Evolutionary conservation across 1,140 invertebrate genomes (phyloP).

Genomic region (Diorhabda sublineata): DNA sequence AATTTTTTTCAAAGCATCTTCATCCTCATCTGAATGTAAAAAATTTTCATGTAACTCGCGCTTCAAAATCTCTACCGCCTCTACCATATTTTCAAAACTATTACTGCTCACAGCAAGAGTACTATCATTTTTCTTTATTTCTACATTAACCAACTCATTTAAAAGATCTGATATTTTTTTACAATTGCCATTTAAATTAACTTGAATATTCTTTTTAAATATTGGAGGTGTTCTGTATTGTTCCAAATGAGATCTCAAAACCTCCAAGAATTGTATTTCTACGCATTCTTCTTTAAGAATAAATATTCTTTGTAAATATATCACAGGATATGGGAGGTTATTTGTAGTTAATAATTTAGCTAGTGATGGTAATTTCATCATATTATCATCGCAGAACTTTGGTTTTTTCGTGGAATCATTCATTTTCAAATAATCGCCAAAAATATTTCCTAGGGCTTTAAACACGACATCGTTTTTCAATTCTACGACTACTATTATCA

Average conservation of each 20-base stretch:
- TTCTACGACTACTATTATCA: conserved; percentile 22
- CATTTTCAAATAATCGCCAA: conserved; percentile 10
- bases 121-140: conserved; percentile 4
- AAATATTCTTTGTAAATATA: conserved; percentile 30
- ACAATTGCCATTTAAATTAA: conserved; percentile 23
- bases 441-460: conserved; percentile 22
- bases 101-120: conserved; percentile 4
- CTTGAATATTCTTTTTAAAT: conserved; percentile 20
- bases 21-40: conserved; percentile 9
- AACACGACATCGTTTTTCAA: conserved; percentile 11
- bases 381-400: conserved; percentile 1
- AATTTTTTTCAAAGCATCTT: conserved; percentile 2
- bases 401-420: conserved; percentile 7
- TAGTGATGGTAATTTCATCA: conserved; percentile 7
- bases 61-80: conserved; percentile 10
- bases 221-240: conserved; percentile 6
- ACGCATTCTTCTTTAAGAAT: conserved; percentile 22
- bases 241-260: conserved; percentile 24
- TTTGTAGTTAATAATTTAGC: conserved; percentile 17
- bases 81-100: conserved; percentile 15
- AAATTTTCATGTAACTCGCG: not conserved
- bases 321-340: conserved; percentile 22
- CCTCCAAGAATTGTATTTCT: conserved; percentile 16
- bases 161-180: conserved; percentile 1
- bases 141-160: conserved; percentile 2